phyloP scores from a whole-genome alignment of 92 coral and sea anemone species.

The Parazoanthus darwini region DNA sequence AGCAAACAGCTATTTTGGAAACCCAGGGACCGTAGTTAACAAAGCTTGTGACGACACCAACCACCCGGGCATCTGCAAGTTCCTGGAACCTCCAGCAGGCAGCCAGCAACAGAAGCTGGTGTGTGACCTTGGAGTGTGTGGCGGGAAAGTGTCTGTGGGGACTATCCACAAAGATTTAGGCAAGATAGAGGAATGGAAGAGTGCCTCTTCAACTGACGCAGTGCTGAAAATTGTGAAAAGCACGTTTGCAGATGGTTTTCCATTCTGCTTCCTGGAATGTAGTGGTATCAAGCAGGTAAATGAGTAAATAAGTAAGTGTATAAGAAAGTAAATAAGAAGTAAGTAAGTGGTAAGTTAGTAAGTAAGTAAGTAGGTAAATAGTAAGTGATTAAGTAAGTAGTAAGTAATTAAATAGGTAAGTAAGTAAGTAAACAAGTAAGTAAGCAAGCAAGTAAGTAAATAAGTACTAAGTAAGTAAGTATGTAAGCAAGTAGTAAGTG shows the following conservation, averaged over 20 bases:
- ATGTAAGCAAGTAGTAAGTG: no score
- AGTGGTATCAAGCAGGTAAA: conserved; percentile 36
- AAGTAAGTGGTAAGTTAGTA: no score
- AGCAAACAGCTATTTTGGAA: conserved; percentile 27
- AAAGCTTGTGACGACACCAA: conserved; percentile 23
- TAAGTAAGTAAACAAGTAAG: no score
- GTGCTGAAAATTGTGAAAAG: conserved; percentile 30
- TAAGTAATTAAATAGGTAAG: no score
- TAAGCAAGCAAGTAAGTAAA: no score
- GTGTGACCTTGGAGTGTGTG: conserved; percentile 12
- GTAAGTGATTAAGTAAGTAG: no score
- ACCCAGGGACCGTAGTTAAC: conserved; percentile 5
- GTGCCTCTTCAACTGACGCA: conserved; percentile 13
- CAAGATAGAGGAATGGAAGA: conserved; percentile 27
- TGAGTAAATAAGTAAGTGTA: no score
- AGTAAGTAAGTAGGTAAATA: no score
- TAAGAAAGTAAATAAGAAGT: no score
- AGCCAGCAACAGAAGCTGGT: conserved; percentile 9
- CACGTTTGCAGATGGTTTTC: conserved; percentile 42
- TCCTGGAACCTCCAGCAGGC: not conserved
- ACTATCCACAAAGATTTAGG: conserved; percentile 37
- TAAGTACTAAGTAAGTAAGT: no score
- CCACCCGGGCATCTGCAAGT: conserved; percentile 17
- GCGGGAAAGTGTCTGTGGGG: conserved; percentile 27
- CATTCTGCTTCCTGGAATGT: conserved; percentile 47